phyloP scores from a whole-genome alignment of 1,140 invertebrate genomes.

The Drosophila lowei region DNA sequence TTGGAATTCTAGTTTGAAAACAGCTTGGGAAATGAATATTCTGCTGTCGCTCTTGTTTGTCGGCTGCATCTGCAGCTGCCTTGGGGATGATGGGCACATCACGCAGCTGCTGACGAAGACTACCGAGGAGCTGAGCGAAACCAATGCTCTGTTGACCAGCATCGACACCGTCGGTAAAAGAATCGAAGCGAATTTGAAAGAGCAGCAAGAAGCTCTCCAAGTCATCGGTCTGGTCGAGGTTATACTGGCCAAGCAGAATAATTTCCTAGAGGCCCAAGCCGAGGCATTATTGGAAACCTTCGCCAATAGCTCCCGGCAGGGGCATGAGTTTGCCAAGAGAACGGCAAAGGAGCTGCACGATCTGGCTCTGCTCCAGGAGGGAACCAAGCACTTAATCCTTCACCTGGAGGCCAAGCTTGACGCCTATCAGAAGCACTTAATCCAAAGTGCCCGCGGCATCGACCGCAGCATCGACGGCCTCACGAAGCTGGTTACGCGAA shows the following conservation, averaged over 20 bases:
- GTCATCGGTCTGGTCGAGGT: slow-evolving; percentile 31
- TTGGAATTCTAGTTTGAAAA: slow-evolving; percentile 19
- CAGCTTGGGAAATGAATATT: slow-evolving; percentile 48
- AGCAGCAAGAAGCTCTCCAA: slow-evolving; percentile 41
- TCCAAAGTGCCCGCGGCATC: slow-evolving; percentile 42
- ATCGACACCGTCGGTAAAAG: slow-evolving; percentile 33
- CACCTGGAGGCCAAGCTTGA: slow-evolving; percentile 52
- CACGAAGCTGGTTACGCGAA: slow-evolving; percentile 54
- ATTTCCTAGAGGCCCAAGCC: slow-evolving; percentile 21
- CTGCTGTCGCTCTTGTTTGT: slow-evolving; percentile 30
- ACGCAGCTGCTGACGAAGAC: slow-evolving; percentile 29
- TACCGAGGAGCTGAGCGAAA: slow-evolving; percentile 36
- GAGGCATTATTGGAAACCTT: slow-evolving; percentile 39
- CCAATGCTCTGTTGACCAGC: slow-evolving; percentile 25
- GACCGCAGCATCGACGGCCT: slow-evolving; percentile 50
- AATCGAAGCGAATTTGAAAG: slow-evolving; percentile 26
- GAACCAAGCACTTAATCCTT: slow-evolving; percentile 40
- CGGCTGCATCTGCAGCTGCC: slow-evolving; percentile 1
- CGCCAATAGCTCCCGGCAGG: slow-evolving; percentile 27
- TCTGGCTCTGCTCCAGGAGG: slow-evolving; percentile 36
- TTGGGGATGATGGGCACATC: slow-evolving; percentile 11
- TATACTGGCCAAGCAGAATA: slow-evolving; percentile 27
- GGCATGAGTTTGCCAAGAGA: slow-evolving; percentile 21
- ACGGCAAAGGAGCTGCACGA: slow-evolving; percentile 31
- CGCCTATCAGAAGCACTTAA: slow-evolving; percentile 48